phyloP scores from a whole-genome alignment of 2,113 vertebrate species.

The Alethe diademata region DNA sequence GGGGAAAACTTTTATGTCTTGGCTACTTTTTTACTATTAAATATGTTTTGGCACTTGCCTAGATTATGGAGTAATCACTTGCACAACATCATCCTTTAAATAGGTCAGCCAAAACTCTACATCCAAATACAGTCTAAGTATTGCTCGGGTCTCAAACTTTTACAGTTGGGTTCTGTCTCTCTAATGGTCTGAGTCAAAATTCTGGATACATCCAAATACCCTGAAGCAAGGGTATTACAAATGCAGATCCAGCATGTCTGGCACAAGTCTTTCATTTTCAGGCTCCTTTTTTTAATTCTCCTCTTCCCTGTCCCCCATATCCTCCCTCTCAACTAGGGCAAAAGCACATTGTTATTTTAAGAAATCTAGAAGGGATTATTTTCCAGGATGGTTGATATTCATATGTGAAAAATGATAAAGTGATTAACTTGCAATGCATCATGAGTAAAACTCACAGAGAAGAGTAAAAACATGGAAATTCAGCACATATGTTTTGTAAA shows the following conservation, averaged over 20 bases:
- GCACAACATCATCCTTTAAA: slow-evolving; percentile 43
- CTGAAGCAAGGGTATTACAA: slow-evolving; percentile 54
- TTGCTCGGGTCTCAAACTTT: slow-evolving; percentile 21
- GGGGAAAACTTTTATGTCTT: background rate
- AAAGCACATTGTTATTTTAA: background rate
- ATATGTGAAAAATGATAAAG: slow-evolving; percentile 5
- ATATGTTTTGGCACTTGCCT: slow-evolving; percentile 33
- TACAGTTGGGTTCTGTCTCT: slow-evolving; percentile 51
- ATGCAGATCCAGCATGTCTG: slow-evolving; percentile 34
- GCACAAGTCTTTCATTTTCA: slow-evolving; percentile 1
- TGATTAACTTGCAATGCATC: background rate
- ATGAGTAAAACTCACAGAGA: background rate
- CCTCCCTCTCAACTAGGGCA: background rate
- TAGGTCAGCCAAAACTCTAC: slow-evolving; percentile 54
- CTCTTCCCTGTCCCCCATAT: background rate
- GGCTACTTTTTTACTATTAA: slow-evolving; percentile 32
- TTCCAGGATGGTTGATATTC: background rate
- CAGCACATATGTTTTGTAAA: slow-evolving; percentile 47
- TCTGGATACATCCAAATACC: slow-evolving; percentile 52
- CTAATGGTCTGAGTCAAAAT: slow-evolving; percentile 57
- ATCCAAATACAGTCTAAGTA: slow-evolving; percentile 18
- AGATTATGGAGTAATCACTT: slow-evolving; percentile 43
- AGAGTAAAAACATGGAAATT: slow-evolving; percentile 35
- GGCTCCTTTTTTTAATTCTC: background rate
- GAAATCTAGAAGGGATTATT: background rate